phyloP scores from a whole-genome alignment of 2,888 invertebrate species.

The Callinectes sapidus region DNA sequence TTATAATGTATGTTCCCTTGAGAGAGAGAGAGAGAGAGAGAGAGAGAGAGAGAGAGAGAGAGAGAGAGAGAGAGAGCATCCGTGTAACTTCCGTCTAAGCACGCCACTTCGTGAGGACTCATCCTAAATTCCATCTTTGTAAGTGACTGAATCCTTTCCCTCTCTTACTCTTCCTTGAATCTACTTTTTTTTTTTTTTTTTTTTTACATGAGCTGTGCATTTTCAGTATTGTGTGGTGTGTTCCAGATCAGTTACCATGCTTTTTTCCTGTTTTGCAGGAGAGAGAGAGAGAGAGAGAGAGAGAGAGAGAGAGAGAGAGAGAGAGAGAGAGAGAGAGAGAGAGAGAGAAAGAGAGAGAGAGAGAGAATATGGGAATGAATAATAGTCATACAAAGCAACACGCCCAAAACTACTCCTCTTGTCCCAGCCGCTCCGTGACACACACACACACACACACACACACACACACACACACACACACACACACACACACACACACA shows the following conservation, averaged over 20 bases:
- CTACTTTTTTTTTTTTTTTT: too few relatives aligned
- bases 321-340: not conserved
- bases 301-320: not conserved
- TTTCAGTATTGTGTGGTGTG: not conserved
- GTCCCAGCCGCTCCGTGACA: not conserved
- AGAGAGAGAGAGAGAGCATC: not conserved
- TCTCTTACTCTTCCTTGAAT: not conserved
- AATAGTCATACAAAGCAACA: not conserved
- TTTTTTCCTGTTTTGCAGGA: not conserved
- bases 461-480: not conserved
- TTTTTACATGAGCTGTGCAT: not conserved
- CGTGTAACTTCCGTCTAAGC: not conserved
- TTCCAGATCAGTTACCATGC: not conserved
- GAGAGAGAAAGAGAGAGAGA: slow-evolving; percentile 12
- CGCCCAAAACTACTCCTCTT: not conserved
- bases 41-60: slow-evolving; percentile 15
- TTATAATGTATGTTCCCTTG: not conserved
- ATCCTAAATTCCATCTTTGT: not conserved
- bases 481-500: not conserved
- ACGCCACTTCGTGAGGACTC: not conserved
- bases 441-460: slow-evolving; percentile 35
- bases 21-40: not conserved
- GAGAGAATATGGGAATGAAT: not conserved
- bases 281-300: slow-evolving; percentile 1
- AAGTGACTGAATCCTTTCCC: not conserved